phyloP scores from a whole-genome alignment of 2,797 vertebrate species.

The Pipistrellus kuhlii region DNA sequence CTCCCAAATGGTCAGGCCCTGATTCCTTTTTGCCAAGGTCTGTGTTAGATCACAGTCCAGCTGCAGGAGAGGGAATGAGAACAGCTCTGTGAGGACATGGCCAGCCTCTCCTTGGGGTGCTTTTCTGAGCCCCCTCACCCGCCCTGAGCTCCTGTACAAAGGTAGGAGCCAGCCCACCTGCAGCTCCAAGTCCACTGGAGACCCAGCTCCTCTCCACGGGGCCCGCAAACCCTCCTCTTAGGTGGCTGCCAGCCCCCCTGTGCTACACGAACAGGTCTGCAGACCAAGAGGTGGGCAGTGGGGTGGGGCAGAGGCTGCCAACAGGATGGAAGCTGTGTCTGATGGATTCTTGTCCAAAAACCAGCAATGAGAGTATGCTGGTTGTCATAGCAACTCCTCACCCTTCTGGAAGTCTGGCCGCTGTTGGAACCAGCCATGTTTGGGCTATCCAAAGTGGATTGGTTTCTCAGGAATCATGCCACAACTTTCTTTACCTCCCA shows the following conservation, averaged over 20 bases:
- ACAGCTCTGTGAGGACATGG: rapidly evolving
- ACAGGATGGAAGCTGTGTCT: background rate
- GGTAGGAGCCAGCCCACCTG: background rate
- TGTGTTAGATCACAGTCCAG: too few relatives aligned
- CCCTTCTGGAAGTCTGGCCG: background rate
- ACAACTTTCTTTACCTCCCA: background rate
- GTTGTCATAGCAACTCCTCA: background rate
- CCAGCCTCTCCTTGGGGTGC: background rate
- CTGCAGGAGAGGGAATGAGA: too few relatives aligned
- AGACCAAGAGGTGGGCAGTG: background rate
- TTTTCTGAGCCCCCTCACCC: background rate
- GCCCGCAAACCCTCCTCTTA: background rate
- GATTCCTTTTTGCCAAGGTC: background rate
- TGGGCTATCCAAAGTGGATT: background rate
- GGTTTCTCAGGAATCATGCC: background rate
- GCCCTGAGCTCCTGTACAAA: background rate
- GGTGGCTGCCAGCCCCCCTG: background rate
- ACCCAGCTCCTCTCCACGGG: background rate
- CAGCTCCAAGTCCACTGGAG: background rate
- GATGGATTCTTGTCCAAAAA: background rate
- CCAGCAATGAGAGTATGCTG: background rate
- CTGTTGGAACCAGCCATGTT: background rate
- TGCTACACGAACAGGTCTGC: background rate
- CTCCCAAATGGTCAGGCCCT: background rate
- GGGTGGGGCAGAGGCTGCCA: background rate